phyloP scores from a whole-genome alignment of 2,113 vertebrate genomes.

The Platysteira castanea region DNA sequence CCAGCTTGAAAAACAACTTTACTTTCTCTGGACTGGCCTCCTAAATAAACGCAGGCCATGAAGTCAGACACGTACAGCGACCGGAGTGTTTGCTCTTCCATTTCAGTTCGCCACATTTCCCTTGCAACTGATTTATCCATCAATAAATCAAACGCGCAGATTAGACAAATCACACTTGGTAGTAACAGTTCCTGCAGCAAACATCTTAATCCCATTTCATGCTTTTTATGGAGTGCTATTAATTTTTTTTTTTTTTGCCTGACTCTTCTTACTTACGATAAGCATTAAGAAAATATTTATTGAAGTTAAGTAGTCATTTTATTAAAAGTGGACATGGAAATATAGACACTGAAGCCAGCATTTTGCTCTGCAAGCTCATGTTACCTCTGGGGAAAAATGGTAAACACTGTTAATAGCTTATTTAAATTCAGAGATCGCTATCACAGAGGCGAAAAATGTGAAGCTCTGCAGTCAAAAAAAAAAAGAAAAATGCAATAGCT shows the following conservation, averaged over 20 bases:
- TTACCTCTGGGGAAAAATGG: background rate
- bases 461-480: background rate
- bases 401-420: background rate
- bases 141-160: background rate
- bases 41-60: background rate
- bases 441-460: background rate
- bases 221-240: background rate
- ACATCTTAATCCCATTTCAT: background rate
- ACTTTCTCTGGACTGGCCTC: background rate
- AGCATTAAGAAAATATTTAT: background rate
- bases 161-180: background rate
- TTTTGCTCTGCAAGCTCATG: background rate
- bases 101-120: background rate
- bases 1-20: background rate
- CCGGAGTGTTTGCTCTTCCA: background rate
- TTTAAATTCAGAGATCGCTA: constrained; percentile 6
- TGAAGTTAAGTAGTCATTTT: background rate
- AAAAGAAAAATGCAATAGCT: background rate
- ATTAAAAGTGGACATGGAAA: background rate
- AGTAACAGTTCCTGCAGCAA: background rate
- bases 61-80: accelerated
- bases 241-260: background rate
- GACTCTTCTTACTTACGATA: background rate
- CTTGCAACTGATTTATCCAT: background rate
- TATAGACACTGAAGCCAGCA: background rate